Conservation (phyloP, 1,140 invertebrate species). For the Antheraea mylitta region DNA sequence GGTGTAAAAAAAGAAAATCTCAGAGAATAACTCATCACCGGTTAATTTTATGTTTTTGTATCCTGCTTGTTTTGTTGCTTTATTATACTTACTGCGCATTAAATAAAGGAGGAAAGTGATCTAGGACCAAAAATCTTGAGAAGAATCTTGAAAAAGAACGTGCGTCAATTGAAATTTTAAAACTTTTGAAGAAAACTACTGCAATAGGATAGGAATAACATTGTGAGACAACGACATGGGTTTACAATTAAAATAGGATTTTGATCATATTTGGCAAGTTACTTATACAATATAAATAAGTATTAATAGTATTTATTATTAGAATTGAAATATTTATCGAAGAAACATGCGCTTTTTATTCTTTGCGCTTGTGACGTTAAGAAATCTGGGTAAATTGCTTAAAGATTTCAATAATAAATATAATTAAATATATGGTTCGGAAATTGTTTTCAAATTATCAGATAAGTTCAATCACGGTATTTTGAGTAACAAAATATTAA, state of each 20-base stretch:
- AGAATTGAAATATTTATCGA: background rate
- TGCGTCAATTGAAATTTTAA: conserved; percentile 64
- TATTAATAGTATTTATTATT: conserved; percentile 3
- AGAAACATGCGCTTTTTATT: background rate
- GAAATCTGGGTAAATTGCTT: background rate
- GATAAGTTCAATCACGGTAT: background rate
- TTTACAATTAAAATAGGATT: conserved; percentile 55
- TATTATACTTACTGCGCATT: conserved; percentile 42
- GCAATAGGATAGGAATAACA: conserved; percentile 64
- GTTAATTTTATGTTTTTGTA: conserved; percentile 56
- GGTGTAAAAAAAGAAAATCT: conserved; percentile 62
- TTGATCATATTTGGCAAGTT: conserved; percentile 61
- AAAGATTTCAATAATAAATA: background rate
- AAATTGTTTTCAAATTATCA: too few relatives aligned
- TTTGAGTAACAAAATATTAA: background rate
- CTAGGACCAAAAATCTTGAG: conserved; percentile 61
- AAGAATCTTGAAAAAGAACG: conserved; percentile 50
- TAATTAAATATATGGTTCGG: too few relatives aligned
- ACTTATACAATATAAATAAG: conserved; percentile 34
- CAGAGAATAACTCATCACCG: conserved; percentile 38
- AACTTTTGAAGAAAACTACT: conserved; percentile 40
- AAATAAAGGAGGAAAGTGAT: conserved; percentile 52
- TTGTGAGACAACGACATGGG: conserved; percentile 66
- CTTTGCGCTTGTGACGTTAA: background rate
- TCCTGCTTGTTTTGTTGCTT: conserved; percentile 44